phyloP scores from a whole-genome alignment of 2,797 vertebrate genomes.

The Gallinago stenura region DNA sequence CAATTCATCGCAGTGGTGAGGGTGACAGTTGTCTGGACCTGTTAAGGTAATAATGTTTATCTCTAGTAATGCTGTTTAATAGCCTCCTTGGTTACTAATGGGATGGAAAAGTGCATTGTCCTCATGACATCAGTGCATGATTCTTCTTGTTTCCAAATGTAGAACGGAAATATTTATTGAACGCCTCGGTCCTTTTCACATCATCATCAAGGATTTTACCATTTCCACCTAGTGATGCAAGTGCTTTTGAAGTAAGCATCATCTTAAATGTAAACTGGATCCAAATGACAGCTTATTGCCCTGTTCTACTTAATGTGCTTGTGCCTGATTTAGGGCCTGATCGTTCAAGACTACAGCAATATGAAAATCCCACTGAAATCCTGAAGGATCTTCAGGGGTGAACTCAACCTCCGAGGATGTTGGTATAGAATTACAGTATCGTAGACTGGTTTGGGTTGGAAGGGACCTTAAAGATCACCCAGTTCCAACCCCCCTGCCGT shows the following conservation, averaged over 20 bases:
- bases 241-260: background rate
- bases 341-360: background rate
- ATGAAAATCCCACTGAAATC: conserved; percentile 6
- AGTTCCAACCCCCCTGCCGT: background rate
- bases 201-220: background rate
- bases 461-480: background rate
- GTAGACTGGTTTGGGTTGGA: background rate
- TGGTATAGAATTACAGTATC: background rate
- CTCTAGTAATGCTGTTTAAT: conserved; percentile 50
- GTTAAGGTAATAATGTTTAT: conserved; percentile 54
- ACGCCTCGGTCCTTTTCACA: conserved; percentile 3
- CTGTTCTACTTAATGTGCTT: background rate
- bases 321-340: background rate
- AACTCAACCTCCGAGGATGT: background rate
- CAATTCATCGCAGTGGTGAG: background rate
- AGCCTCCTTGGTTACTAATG: conserved; percentile 64
- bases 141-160: conserved; percentile 32
- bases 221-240: background rate
- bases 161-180: conserved; percentile 54
- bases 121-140: background rate
- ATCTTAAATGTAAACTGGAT: background rate
- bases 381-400: background rate
- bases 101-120: conserved; percentile 36
- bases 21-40: background rate
- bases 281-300: conserved; percentile 11